phyloP scores from a whole-genome alignment of 1,140 invertebrate species.

The Melitaea cinxia region DNA sequence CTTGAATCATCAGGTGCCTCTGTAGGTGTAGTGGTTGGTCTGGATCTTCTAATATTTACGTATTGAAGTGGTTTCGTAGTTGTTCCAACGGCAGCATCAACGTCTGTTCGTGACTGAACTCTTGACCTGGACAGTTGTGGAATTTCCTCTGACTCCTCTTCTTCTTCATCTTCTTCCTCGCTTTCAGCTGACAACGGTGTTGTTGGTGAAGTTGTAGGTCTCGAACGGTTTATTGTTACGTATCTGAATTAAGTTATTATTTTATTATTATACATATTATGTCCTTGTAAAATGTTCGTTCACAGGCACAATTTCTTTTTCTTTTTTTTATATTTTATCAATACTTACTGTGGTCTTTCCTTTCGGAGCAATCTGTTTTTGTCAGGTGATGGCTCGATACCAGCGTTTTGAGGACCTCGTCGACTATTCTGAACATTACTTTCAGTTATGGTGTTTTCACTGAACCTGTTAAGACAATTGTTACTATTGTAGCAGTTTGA shows the following conservation, averaged over 20 bases:
- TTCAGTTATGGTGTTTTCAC: constrained; percentile 46
- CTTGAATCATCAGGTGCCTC: constrained; percentile 62
- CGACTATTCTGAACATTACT: constrained; percentile 80
- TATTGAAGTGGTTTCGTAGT: constrained; percentile 82
- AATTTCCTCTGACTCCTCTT: constrained; percentile 43
- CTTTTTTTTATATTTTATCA: too few relatives aligned
- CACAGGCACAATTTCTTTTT: too few relatives aligned
- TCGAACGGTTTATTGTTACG: constrained; percentile 81
- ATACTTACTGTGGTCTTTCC: constrained; percentile 85
- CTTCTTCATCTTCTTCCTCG: constrained; percentile 62
- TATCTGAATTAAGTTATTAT: constrained; percentile 57
- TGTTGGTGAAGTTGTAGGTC: constrained; percentile 48
- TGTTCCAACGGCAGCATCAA: constrained; percentile 47
- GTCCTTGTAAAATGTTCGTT: too few relatives aligned
- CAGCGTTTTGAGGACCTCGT: constrained; percentile 88
- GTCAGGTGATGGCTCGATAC: constrained; percentile 76
- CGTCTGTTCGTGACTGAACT: constrained; percentile 46
- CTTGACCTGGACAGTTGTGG: constrained; percentile 37
- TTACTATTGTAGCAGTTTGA: too few relatives aligned
- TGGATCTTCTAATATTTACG: constrained; percentile 84
- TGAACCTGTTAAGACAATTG: constrained; percentile 42
- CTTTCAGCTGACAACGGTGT: constrained; percentile 58
- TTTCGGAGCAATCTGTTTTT: constrained; percentile 67
- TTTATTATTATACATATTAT: too few relatives aligned
- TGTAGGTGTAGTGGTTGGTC: constrained; percentile 78